A percentile compares a stretch with the other conserved stretches of the same genome.
phyloP scores from a whole-genome alignment of 2,888 invertebrate species.

The Drosophila glabriapex region DNA sequence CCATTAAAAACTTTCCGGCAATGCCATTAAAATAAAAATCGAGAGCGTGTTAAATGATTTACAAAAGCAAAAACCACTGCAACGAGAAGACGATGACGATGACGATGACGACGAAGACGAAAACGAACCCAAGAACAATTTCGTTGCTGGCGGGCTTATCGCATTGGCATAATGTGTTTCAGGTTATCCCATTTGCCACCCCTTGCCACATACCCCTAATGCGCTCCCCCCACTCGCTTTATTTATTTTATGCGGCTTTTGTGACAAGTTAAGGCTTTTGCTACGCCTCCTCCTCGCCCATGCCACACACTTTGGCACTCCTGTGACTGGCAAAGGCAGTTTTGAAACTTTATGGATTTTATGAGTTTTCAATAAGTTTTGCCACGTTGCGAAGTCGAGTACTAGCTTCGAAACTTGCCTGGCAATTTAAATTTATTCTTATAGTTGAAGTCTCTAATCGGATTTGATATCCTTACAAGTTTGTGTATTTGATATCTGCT shows the following conservation, averaged over 20 bases:
- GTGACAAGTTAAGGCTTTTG: conserved; percentile 62
- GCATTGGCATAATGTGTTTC: conserved; percentile 61
- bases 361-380: conserved; percentile 74
- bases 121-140: conserved; percentile 58
- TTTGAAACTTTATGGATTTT: conserved; percentile 63
- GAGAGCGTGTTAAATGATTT: conserved; percentile 78
- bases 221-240: conserved; percentile 1
- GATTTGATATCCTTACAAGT: conserved; percentile 10
- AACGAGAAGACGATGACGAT: conserved; percentile 2
- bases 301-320: background rate
- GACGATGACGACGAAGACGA: background rate
- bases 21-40: conserved; percentile 77
- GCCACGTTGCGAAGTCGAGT: conserved; percentile 11
- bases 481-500: background rate
- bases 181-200: conserved; percentile 49
- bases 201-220: background rate
- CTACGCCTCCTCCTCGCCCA: conserved; percentile 7
- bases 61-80: conserved; percentile 49
- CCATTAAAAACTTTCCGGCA: conserved; percentile 73
- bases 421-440: conserved; percentile 19
- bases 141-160: conserved; percentile 54
- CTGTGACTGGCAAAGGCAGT: conserved; percentile 26
- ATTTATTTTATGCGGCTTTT: conserved; percentile 61
- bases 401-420: background rate
- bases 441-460: conserved; percentile 16